Evolutionary conservation across 2,797 vertebrate genomes (phyloP), one percentile per base, ranked within the genome.

Genomic region (Lepus oiostolus): DNA sequence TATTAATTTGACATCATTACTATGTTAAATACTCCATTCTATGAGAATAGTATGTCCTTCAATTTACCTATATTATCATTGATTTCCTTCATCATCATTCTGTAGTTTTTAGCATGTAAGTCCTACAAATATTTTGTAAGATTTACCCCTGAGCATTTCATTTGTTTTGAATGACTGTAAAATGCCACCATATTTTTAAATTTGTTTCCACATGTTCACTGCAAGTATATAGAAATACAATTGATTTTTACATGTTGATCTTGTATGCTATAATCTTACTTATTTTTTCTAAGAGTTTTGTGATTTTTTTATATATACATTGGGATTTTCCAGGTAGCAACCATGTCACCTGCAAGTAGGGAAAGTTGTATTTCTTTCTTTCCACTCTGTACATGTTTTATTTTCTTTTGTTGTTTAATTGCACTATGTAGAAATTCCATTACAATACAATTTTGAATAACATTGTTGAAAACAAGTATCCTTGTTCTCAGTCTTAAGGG

Each of bases 81-180:
- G 14, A 89, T 30, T 79, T 83, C 16, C 72, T 77, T 63, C n/a
- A 86, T 52, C 47, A 92, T n/a, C n/a, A 79, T 87, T 87, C 58
- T 87, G 58, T 83, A 92, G 19, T 92, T 77, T 92, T 90, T 17
- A 67, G 70, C 62, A 77, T 42, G 47, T 72, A 52, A 90, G 62
- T 62, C 14, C 13, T 67, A 35, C 42, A 87, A 83, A 77, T 67
- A 47, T 26, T 86, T 90, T 77, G 32, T 71, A 72, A 86, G 32
- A 60, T 21, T 65, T 86, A 87, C 3, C 21, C 62, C 32, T 68
- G 90, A 60, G 13, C 14, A 88, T 85, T 88, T 91, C 42, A 71
- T 32, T 90, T 89, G n/a, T 58, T 94, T 82, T 58, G 28, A 81
- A 42, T 76, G 62, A 70, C 19, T 58, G 22, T 70, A 67, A 92